Base-by-base conservation (phyloP, 2,888 invertebrate species). In the Lysandra coridon region DNA sequence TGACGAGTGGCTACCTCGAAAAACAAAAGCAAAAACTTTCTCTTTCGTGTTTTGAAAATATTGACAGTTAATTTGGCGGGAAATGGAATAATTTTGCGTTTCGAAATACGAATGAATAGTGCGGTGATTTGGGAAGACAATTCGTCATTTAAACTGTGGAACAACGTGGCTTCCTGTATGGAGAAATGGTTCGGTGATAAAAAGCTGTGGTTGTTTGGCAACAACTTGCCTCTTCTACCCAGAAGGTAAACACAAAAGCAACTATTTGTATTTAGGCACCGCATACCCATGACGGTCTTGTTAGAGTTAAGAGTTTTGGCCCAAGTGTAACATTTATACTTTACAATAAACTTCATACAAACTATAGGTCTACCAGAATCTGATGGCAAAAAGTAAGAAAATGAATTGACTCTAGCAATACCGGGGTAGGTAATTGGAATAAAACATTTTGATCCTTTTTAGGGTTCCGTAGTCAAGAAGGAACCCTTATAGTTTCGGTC, bases 181-280 rank as follows among this genome's bases (percentile, higher is more conserved):
- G 98, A 98, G 97, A 97, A 97, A 98, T 98, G 98, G 98, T 97
- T 98, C 93, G 97, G 97, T 95, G 98, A 98, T 95, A 97, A 97
- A 93, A 97, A 97, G 95, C 95, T 98, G 91, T 98, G 98, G 98
- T 96, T 98, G 94, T 97, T 98, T 93, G 98, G 98, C 91, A 97
- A 97, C 95, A 97, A 97, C 94, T 96, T 98, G 92, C 98, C 98
- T 88, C 95, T 98, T 86, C 92, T 98, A 88, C 97, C 97, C 83
- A 96, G 98, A 92, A 97, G 97, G 98, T 98, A 93, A 33, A 33
- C 33, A 33, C 10, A 33, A 69, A 23, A 14, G 12, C 7, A n/a
- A 60, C 60, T 44, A 23, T 23, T 14, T n/a, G 1, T 60, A 60
- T 40, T 40, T 40, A 40, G 40, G 40, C 5, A 40, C 33, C 4